These are phyloP conservation scores for Puntigrus tetrazona DNA, from an alignment of 2,113 vertebrate species.

Conservation along the genomic window DNA sequence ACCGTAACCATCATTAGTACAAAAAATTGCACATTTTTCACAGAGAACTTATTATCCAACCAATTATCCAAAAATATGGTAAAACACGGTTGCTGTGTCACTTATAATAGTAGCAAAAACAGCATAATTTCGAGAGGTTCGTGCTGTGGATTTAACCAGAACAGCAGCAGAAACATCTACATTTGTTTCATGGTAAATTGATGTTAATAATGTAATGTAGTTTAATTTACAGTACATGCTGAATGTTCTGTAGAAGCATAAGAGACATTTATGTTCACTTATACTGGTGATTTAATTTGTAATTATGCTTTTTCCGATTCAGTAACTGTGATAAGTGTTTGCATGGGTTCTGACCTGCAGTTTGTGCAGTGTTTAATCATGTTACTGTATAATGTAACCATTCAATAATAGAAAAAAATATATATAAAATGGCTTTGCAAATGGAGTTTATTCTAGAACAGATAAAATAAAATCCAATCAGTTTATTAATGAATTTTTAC, in stretches of 20 bases:
- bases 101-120: background rate
- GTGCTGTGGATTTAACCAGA: background rate
- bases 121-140: background rate
- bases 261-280: background rate
- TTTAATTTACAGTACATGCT: background rate
- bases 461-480: background rate
- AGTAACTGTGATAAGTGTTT: too few species aligned
- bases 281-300: background rate
- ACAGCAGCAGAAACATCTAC: background rate
- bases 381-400: too few species aligned
- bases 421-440: too few species aligned
- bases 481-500: background rate
- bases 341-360: too few species aligned
- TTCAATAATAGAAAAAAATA: too few species aligned
- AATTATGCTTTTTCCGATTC: too few species aligned
- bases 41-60: too few species aligned
- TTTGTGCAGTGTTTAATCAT: too few species aligned
- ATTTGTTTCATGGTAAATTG: background rate
- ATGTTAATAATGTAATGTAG: background rate
- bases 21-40: background rate
- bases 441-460: too few species aligned
- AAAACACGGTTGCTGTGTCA: background rate
- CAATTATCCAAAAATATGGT: too few species aligned
- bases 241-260: background rate
- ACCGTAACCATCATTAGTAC: background rate